Evolutionary conservation across 2,113 vertebrate genomes (phyloP).

Genomic region (Psammodynastes pulverulentus): DNA sequence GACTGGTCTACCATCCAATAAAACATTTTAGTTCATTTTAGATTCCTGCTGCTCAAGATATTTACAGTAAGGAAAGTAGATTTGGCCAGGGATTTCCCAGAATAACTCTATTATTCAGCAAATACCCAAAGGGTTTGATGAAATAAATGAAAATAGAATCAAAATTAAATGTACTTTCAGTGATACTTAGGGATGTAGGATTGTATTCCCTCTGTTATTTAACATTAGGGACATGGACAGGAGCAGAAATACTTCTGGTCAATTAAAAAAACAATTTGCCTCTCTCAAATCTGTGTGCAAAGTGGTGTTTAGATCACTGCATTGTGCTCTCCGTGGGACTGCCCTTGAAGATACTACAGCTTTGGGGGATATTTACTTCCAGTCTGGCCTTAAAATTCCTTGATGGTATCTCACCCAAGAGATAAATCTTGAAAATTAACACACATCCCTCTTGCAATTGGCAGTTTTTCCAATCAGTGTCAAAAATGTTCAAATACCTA

Average conservation of each 20-base stretch:
- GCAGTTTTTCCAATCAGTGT: slow-evolving; percentile 59
- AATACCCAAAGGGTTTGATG: slow-evolving; percentile 4
- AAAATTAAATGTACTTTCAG: neutral
- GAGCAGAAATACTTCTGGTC: too few species aligned
- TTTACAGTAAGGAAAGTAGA: too few species aligned
- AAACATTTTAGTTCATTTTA: too few species aligned
- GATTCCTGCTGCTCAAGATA: too few species aligned
- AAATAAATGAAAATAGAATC: slow-evolving; percentile 47
- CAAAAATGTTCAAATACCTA: slow-evolving; percentile 65
- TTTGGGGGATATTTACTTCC: neutral
- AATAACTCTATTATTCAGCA: too few species aligned
- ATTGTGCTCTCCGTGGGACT: neutral
- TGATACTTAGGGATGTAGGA: too few species aligned
- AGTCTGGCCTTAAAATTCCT: neutral
- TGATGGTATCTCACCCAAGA: neutral
- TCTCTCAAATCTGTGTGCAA: neutral
- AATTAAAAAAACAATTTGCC: neutral
- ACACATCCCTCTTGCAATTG: slow-evolving; percentile 53
- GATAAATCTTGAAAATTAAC: slow-evolving; percentile 39
- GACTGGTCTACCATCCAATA: too few species aligned
- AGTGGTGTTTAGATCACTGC: neutral
- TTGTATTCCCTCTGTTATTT: too few species aligned
- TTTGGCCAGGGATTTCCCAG: too few species aligned
- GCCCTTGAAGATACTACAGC: neutral
- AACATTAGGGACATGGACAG: too few species aligned